Evolutionary conservation across 1,140 invertebrate genomes (phyloP).

Genomic region (Aphidius ervi): DNA sequence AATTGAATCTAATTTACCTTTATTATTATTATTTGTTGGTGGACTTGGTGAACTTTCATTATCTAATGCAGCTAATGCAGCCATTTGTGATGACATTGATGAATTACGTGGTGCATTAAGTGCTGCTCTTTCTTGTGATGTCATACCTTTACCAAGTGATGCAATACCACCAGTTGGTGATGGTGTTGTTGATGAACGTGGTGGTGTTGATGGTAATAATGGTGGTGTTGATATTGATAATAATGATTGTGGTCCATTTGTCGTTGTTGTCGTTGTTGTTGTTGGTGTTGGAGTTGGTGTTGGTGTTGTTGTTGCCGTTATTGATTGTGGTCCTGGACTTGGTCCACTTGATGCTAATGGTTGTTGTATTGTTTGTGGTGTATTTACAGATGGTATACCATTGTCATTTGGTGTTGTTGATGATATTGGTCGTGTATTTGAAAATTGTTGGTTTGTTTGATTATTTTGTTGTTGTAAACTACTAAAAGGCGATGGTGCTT

Average conservation of each 20-base stretch:
- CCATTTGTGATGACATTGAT: constrained; percentile 66
- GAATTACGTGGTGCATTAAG: constrained; percentile 51
- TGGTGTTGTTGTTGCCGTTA: constrained; percentile 46
- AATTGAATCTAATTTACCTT: constrained; percentile 60
- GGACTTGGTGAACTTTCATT: constrained; percentile 66
- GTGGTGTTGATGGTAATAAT: constrained; percentile 48
- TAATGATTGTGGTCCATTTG: constrained; percentile 46
- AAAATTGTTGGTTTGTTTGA: constrained; percentile 44
- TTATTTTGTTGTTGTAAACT: constrained; percentile 40
- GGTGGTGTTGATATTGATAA: constrained; percentile 49
- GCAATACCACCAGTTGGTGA: constrained; percentile 42
- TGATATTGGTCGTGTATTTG: constrained; percentile 38
- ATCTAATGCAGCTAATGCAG: constrained; percentile 64
- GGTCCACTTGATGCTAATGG: constrained; percentile 42
- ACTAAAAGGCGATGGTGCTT: constrained; percentile 52
- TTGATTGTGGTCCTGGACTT: constrained; percentile 40
- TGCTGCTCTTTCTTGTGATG: constrained; percentile 49
- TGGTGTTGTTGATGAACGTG: constrained; percentile 48
- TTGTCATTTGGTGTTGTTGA: constrained; percentile 44
- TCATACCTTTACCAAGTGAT: constrained; percentile 52
- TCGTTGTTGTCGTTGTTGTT: constrained; percentile 43
- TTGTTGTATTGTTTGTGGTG: constrained; percentile 44
- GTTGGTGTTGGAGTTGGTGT: constrained; percentile 46
- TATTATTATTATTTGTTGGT: constrained; percentile 56
- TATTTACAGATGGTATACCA: constrained; percentile 35